Conservation (phyloP, 2,113 vertebrate species). For the Calyptomena viridis region DNA sequence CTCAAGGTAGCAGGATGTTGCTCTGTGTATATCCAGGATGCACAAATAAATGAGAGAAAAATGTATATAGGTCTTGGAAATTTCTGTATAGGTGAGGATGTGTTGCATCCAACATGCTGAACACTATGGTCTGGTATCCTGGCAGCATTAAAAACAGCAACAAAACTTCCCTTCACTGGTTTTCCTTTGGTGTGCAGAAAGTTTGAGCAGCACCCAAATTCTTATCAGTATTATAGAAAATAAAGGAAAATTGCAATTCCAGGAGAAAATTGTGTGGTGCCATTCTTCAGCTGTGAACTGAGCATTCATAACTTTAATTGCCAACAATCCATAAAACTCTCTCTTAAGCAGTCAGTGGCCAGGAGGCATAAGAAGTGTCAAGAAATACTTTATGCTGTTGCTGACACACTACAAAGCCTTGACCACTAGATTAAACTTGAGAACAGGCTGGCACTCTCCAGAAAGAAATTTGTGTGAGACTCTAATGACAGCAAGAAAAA, state of each 20-base stretch:
- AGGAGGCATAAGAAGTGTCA: slow-evolving; percentile 44
- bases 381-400: slow-evolving; percentile 45
- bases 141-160: background rate
- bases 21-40: background rate
- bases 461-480: background rate
- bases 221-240: background rate
- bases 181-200: background rate
- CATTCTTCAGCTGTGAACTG: slow-evolving; percentile 14
- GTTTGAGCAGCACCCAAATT: background rate
- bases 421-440: slow-evolving; percentile 35
- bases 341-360: slow-evolving; percentile 7
- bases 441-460: background rate
- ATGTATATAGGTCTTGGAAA: background rate
- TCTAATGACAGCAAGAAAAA: background rate
- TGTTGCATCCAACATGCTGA: background rate
- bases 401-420: slow-evolving; percentile 44
- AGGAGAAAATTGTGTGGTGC: slow-evolving; percentile 1
- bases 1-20: background rate
- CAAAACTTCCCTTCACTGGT: background rate
- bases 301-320: background rate
- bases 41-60: background rate
- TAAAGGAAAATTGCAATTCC: background rate
- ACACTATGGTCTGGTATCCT: background rate
- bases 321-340: slow-evolving; percentile 39
- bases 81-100: background rate